Evolutionary conservation across 2,888 invertebrate genomes (phyloP).

Genomic region (Pegoplata infirma): DNA sequence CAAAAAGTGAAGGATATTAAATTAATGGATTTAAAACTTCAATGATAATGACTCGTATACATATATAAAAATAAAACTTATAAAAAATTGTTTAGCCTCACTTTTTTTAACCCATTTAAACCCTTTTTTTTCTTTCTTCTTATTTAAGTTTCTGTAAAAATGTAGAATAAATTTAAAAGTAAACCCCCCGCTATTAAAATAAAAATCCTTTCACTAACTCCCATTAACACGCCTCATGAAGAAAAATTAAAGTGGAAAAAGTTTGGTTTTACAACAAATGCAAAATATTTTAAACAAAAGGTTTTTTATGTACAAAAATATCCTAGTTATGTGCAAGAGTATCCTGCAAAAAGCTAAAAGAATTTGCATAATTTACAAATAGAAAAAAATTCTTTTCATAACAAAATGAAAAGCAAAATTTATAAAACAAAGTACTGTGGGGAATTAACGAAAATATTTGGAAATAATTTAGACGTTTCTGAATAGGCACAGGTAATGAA

Average conservation of each 20-base stretch:
- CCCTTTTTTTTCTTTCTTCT: not conserved
- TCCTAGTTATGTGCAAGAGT: too few species aligned
- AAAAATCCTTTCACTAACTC: constrained; percentile 22
- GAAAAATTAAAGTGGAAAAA: constrained; percentile 45
- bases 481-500: too few species aligned
- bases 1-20: too few species aligned
- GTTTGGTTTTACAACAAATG: constrained; percentile 32
- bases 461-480: too few species aligned
- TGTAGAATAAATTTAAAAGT: constrained; percentile 5
- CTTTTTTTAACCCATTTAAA: too few species aligned
- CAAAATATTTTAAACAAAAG: constrained; percentile 33
- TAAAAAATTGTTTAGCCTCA: too few species aligned
- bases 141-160: not conserved
- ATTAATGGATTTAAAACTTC: too few species aligned
- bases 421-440: too few species aligned
- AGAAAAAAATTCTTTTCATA: constrained; percentile 18
- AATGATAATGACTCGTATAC: too few species aligned
- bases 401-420: not conserved
- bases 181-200: constrained; percentile 8
- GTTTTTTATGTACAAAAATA: constrained; percentile 7
- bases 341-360: constrained; percentile 10
- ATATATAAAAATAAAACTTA: too few species aligned
- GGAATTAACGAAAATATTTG: too few species aligned
- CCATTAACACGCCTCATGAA: constrained; percentile 47
- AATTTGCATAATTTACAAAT: constrained; percentile 45